Percentiles rank a stretch among this genome's conserved stretches.
Conservation (phyloP, 2,888 invertebrate species). For the Limnephilus marmoratus region DNA sequence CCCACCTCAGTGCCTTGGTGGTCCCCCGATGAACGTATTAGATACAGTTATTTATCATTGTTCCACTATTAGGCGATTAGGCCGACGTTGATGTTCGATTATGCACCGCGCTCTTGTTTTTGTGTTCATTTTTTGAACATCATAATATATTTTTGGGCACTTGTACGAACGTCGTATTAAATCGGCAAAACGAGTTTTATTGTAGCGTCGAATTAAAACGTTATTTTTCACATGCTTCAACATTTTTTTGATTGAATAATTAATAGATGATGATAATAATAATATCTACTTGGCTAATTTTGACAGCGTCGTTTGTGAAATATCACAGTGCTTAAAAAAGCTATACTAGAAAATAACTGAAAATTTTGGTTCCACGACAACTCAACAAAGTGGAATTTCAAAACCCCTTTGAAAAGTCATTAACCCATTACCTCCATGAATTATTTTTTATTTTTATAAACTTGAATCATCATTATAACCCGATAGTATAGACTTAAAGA, state of each 20-base stretch:
- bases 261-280: neutral
- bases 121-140: neutral
- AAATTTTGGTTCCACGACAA: too few relatives aligned
- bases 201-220: neutral
- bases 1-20: neutral
- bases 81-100: constrained; percentile 9
- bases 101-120: neutral
- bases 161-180: neutral
- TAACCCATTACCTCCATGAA: too few relatives aligned
- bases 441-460: too few relatives aligned
- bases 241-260: neutral
- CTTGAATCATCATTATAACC: too few relatives aligned
- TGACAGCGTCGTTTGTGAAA: neutral
- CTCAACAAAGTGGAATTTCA: too few relatives aligned
- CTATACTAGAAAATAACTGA: neutral
- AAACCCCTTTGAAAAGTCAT: too few relatives aligned
- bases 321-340: neutral
- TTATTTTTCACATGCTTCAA: neutral
- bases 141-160: neutral
- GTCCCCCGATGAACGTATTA: constrained; percentile 17
- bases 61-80: constrained; percentile 2
- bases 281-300: too few relatives aligned
- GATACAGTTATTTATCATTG: constrained; percentile 32
- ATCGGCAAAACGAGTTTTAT: neutral
- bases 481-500: too few relatives aligned